phyloP scores from a whole-genome alignment of 2,113 vertebrate genomes.

The Lophotis ruficrista region DNA sequence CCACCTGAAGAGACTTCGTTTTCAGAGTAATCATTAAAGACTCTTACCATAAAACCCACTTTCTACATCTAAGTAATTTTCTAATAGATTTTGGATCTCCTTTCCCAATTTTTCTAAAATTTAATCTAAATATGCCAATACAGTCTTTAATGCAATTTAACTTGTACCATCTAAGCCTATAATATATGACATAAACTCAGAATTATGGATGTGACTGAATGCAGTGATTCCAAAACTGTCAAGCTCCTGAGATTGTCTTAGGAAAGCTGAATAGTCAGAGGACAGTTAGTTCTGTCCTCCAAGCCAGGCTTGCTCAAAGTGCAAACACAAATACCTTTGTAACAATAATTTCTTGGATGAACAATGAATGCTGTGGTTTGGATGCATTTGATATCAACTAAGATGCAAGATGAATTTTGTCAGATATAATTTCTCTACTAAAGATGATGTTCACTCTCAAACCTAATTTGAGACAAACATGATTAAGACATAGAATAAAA shows the following conservation, averaged over 20 bases:
- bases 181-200: not conserved
- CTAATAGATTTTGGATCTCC: not conserved
- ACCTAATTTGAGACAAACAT: not conserved
- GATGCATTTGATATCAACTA: not conserved
- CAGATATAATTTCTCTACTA: not conserved
- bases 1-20: not conserved
- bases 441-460: not conserved
- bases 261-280: not conserved
- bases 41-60: accelerated
- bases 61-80: not conserved
- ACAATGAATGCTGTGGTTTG: not conserved
- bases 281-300: not conserved
- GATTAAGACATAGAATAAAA: not conserved
- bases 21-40: not conserved
- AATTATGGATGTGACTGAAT: not conserved
- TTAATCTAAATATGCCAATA: not conserved
- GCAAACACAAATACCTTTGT: not conserved
- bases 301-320: not conserved
- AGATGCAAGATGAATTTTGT: not conserved
- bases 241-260: not conserved
- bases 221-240: not conserved
- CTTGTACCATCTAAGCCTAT: not conserved
- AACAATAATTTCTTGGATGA: not conserved
- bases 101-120: not conserved
- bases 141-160: not conserved